Base-by-base conservation (phyloP, 2,113 vertebrate species). In the Tichodroma muraria region DNA sequence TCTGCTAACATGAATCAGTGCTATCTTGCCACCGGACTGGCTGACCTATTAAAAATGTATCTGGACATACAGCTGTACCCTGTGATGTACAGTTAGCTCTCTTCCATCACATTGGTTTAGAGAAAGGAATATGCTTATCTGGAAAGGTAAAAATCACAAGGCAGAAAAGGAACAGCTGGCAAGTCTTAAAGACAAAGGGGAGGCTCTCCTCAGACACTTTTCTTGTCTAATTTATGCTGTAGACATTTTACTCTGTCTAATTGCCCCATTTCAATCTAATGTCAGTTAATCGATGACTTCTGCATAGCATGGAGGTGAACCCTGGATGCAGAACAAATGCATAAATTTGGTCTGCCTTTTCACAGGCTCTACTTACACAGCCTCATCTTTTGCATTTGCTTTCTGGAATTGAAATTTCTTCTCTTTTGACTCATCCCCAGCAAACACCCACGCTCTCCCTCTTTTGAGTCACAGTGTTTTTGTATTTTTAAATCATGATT, bases 231-330 rank as follows among this genome's bases (percentile, higher is more conserved):
- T 96, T 97, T 91, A 96, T 95, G 95, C 77, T 88, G 87, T 70
- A 97, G 96, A 95, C 93, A 90, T 97, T 96, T 93, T 81, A 91
- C 89, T 94, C 97, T 69, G 77, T 88, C 95, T 96, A 93, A 96
- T 93, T 97, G 97, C 94, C 69, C 97, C 94, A 93, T 97, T 97
- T 97, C 93, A 96, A 94, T 95, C 85, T 93, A 93, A 95, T 88
- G 93, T 82, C 96, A 93, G 37, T 79, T 94, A 94, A 94, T 97
- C 84, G 85, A 85, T 96, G 94, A 84, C 95, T 97, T 93, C 93
- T 93, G 71, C 93, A 94, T 71, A 80, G 78, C 76, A 90, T 60
- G 52, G 84, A 95, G 91, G 88, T 95, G 94, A 96, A 96, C 92
- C 71, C 92, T 90, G 88, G 90, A 94, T 89, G 70, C 80, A 92